Conservation (phyloP, 2,888 invertebrate species). For the Thymelicus sylvestris region DNA sequence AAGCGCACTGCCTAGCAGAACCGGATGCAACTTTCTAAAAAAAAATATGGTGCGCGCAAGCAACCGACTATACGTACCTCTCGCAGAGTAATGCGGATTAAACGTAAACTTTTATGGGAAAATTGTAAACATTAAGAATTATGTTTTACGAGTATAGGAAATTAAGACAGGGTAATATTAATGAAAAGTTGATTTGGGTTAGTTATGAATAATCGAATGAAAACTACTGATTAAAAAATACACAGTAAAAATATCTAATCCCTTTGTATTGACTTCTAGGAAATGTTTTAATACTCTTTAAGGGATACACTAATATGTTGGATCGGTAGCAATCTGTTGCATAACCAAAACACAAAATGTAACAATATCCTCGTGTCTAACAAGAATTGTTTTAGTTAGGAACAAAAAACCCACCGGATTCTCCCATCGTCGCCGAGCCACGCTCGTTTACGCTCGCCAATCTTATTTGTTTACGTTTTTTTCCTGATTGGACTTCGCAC, state of each 20-base stretch:
- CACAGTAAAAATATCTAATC: too few species aligned
- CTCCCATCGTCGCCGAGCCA: slow-evolving; percentile 55
- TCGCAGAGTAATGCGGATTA: slow-evolving; percentile 13
- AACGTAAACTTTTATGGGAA: slow-evolving; percentile 8
- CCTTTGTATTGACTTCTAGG: too few species aligned
- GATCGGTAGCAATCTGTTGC: not conserved
- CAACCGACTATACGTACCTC: slow-evolving; percentile 37
- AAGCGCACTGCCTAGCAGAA: slow-evolving; percentile 68
- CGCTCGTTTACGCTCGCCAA: slow-evolving; percentile 56
- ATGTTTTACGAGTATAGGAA: not conserved
- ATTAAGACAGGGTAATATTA: not conserved
- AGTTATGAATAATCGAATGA: too few species aligned
- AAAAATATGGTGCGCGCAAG: slow-evolving; percentile 68
- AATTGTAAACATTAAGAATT: not conserved
- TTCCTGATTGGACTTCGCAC: slow-evolving; percentile 46
- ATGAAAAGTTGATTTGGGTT: not conserved
- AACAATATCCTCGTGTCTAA: slow-evolving; percentile 41
- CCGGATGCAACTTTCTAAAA: slow-evolving; percentile 83
- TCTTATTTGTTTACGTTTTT: slow-evolving; percentile 68
- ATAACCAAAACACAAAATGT: slow-evolving; percentile 43
- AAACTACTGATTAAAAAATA: too few species aligned
- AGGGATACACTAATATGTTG: not conserved
- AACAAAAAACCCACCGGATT: slow-evolving; percentile 67
- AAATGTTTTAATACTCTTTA: too few species aligned
- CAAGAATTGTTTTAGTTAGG: slow-evolving; percentile 39